Evolutionary conservation across 2,888 invertebrate species (phyloP), one percentile per base, ranked within the genome.

Genomic region (Apotomis turbidana): DNA sequence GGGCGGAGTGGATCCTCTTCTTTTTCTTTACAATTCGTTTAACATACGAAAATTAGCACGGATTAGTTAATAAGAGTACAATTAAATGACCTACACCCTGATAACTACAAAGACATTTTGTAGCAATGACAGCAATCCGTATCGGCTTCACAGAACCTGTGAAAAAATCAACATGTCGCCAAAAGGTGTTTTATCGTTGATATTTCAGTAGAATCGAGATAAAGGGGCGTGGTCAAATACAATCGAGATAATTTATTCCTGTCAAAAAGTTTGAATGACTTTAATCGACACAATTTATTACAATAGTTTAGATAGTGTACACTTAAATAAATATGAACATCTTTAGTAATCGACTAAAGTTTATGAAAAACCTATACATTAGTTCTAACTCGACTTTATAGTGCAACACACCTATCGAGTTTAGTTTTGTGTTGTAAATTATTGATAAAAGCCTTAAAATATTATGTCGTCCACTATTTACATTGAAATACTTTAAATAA

Each of bases 101-200:
- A 90, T 93, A 92, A 83, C 92, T 93, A 93, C 91, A 93, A 93
- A 93, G 92, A 92, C 92, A 93, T 93, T 92, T 93, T 91, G 90
- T 90, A 89, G 89, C 86, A 91, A 90, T 93, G 93, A 93, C 93
- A 93, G 93, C 90, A 86, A 90, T 89, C 90, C 90, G 89, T 91
- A 93, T 93, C 93, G 93, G 93, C 93, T 93, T 90, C 93, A 91
- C 90, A 90, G 91, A 91, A 92, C 91, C 90, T 90, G 89, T 86
- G 89, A 93, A 92, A 90, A 93, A 93, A 93, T 92, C 93, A 93
- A 93, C 93, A 93, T 93, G 93, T 93, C 93, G 90, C 88, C 91
- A 87, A 87, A 88, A 90, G 87, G 85, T 90, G 82, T 89, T 90
- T 86, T 89, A 87, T 84, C 85, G 85, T 89, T 87, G 87, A 86